A percentile compares a stretch with the other conserved stretches of the same genome.
Evolutionary conservation across 53 echinoderm and acorn worm species (phyloP).

Genomic region (Luidia sarsii): DNA sequence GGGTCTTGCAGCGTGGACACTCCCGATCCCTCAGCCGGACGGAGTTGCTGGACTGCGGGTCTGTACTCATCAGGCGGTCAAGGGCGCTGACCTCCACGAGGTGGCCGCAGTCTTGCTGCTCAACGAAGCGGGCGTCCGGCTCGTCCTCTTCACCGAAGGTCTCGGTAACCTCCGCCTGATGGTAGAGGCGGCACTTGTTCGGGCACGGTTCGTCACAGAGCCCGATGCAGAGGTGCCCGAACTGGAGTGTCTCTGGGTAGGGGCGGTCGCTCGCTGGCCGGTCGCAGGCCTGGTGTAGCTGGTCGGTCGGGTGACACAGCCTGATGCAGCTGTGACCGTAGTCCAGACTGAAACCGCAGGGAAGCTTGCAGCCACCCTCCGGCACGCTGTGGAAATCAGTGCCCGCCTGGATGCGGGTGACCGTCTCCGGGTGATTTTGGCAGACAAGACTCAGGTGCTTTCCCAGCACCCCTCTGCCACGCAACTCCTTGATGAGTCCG

Average conservation of each 20-base stretch:
- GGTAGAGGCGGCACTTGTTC: slow-evolving; percentile 73
- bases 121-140: slow-evolving; percentile 74
- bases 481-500: slow-evolving; percentile 48
- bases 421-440: slow-evolving; percentile 67
- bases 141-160: slow-evolving; percentile 83
- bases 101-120: slow-evolving; percentile 82
- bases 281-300: slow-evolving; percentile 74
- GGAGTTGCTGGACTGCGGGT: background rate
- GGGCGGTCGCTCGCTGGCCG: slow-evolving; percentile 67
- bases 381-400: slow-evolving; percentile 69
- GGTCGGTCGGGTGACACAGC: slow-evolving; percentile 80
- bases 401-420: slow-evolving; percentile 13
- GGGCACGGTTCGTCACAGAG: slow-evolving; percentile 91
- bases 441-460: slow-evolving; percentile 65
- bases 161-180: slow-evolving; percentile 81
- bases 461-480: slow-evolving; percentile 46
- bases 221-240: slow-evolving; percentile 86
- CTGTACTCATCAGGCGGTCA: slow-evolving; percentile 67
- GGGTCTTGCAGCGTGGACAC: slow-evolving; percentile 75
- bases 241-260: slow-evolving; percentile 62
- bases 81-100: slow-evolving; percentile 64
- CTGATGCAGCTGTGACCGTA: slow-evolving; percentile 87
- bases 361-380: slow-evolving; percentile 78
- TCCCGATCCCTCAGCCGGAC: slow-evolving; percentile 68
- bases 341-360: slow-evolving; percentile 66